phyloP scores from a whole-genome alignment of 1,140 invertebrate species.

The Zaprionus vittiger region DNA sequence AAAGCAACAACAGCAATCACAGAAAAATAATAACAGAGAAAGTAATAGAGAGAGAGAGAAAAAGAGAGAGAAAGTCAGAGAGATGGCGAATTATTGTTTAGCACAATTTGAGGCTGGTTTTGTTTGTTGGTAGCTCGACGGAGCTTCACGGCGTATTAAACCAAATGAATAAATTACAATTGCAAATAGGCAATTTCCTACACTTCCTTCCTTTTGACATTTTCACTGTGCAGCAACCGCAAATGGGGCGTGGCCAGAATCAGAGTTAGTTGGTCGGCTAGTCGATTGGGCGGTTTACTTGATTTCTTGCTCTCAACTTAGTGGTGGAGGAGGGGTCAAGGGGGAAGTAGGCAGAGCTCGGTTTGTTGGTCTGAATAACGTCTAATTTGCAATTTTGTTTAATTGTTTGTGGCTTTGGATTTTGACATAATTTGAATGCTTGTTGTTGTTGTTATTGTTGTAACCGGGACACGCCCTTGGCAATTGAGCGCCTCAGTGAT shows the following conservation, averaged over 20 bases:
- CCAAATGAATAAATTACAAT: constrained; percentile 83
- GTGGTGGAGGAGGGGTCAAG: background rate
- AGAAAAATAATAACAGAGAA: constrained; percentile 20
- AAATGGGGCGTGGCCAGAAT: constrained; percentile 65
- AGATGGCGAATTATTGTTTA: constrained; percentile 71
- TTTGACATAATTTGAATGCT: constrained; percentile 70
- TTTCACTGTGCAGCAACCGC: constrained; percentile 54
- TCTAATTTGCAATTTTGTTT: constrained; percentile 83
- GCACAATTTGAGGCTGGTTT: constrained; percentile 46
- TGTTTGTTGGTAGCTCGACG: constrained; percentile 41
- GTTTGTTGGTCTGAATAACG: constrained; percentile 75
- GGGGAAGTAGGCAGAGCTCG: constrained; percentile 1
- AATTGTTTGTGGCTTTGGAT: constrained; percentile 81
- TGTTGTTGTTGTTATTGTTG: constrained; percentile 29
- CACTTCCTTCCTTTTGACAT: constrained; percentile 78
- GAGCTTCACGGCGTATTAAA: constrained; percentile 79
- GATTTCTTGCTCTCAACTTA: constrained; percentile 59
- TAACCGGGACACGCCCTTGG: constrained; percentile 30
- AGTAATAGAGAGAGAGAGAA: background rate
- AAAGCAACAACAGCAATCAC: constrained; percentile 19
- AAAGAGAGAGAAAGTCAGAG: constrained; percentile 23
- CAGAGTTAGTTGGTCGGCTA: background rate
- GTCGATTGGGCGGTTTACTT: constrained; percentile 28
- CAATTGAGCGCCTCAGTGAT: constrained; percentile 15
- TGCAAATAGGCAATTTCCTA: constrained; percentile 83